Evolutionary conservation across 1,140 invertebrate species (phyloP).

Genomic region (Druon quercuslanigerum): DNA sequence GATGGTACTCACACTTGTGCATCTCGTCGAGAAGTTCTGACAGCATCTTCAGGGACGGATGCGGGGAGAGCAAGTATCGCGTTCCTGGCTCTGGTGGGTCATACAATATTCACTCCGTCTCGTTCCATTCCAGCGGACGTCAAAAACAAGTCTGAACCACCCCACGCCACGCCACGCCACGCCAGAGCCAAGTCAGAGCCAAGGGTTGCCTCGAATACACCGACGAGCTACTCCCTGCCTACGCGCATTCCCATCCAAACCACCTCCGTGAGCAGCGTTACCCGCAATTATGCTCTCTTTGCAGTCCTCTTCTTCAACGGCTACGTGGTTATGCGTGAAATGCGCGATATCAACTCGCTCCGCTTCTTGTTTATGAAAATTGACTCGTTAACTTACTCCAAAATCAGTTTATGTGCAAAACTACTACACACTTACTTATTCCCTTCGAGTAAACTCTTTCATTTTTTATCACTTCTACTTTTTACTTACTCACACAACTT

Average conservation of each 20-base stretch:
- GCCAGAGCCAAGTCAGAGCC: constrained; percentile 43
- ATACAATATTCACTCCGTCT: constrained; percentile 64
- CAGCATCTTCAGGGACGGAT: constrained; percentile 38
- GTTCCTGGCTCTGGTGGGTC: constrained; percentile 47
- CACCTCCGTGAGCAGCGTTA: constrained; percentile 48
- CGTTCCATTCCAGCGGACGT: constrained; percentile 60
- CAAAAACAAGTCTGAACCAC: constrained; percentile 61
- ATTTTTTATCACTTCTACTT: background rate
- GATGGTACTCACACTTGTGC: constrained; percentile 23
- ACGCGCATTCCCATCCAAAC: constrained; percentile 45
- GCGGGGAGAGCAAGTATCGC: constrained; percentile 42
- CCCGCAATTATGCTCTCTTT: constrained; percentile 53
- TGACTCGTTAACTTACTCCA: constrained; percentile 30
- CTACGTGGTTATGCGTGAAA: constrained; percentile 30
- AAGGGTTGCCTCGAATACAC: constrained; percentile 49
- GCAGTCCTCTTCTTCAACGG: constrained; percentile 37
- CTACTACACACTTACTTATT: constrained; percentile 14
- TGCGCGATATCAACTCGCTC: constrained; percentile 27
- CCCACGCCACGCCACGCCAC: constrained; percentile 11
- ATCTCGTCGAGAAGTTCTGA: constrained; percentile 39
- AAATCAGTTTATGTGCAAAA: constrained; percentile 24
- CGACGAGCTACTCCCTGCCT: constrained; percentile 43
- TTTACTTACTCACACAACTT: no score
- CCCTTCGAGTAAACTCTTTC: constrained; percentile 11
- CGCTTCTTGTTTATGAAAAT: constrained; percentile 30